phyloP scores from a whole-genome alignment of 2,113 vertebrate species.

The Brachypteracias leptosomus region DNA sequence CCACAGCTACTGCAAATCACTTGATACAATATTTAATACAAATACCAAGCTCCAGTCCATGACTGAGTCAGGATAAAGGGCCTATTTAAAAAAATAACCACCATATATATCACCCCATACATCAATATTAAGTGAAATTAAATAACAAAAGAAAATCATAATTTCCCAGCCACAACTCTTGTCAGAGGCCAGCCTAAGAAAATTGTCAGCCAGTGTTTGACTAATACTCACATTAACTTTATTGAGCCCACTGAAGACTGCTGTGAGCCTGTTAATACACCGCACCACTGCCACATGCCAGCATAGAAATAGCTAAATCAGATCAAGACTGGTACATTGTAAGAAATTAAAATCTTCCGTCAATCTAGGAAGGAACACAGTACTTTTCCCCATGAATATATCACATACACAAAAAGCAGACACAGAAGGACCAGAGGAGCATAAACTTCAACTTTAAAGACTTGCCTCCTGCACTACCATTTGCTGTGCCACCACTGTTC shows the following conservation, averaged over 20 bases:
- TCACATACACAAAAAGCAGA: background rate
- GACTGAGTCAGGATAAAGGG: background rate
- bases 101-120: background rate
- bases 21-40: constrained; percentile 45
- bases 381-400: background rate
- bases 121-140: constrained; percentile 12
- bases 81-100: background rate
- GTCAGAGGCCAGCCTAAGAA: background rate
- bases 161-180: background rate
- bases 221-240: constrained; percentile 10
- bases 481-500: fast-evolving
- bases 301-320: background rate
- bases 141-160: background rate
- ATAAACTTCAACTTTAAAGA: background rate
- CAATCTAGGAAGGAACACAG: background rate
- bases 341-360: background rate
- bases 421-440: background rate
- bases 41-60: background rate
- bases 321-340: background rate
- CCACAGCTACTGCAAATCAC: constrained; percentile 24
- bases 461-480: background rate
- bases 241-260: background rate
- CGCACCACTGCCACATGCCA: background rate
- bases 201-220: background rate
- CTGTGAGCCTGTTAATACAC: background rate